phyloP scores from a whole-genome alignment of 1,140 invertebrate genomes.

The Oppia nitens region DNA sequence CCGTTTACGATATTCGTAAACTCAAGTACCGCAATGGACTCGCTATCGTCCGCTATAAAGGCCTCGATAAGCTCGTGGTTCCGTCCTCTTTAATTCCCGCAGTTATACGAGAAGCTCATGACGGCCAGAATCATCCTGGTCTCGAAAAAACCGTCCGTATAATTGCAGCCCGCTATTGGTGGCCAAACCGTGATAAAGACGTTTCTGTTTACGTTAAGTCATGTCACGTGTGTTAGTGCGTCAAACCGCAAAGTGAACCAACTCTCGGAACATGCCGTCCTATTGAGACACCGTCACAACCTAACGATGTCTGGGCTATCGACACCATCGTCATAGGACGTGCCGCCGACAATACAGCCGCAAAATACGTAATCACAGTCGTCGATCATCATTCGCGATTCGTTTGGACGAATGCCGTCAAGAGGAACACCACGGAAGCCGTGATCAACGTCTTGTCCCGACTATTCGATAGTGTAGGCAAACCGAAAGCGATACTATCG shows the following conservation, averaged over 20 bases:
- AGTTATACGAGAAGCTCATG: conserved; percentile 1
- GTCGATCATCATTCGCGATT: neutral
- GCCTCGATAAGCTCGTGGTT: neutral
- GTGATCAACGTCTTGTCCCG: neutral
- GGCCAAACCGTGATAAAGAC: neutral
- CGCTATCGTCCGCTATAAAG: neutral
- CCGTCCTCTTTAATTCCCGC: neutral
- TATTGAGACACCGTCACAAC: neutral
- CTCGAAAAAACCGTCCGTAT: neutral
- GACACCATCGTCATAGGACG: conserved; percentile 8
- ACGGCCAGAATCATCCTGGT: neutral
- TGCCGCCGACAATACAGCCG: neutral
- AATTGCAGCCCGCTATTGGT: neutral
- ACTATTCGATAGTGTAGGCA: conserved; percentile 8
- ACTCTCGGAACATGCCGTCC: neutral
- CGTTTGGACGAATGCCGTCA: neutral
- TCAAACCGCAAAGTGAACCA: neutral
- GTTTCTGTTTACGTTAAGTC: neutral
- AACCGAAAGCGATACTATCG: conserved; percentile 14
- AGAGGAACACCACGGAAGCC: neutral
- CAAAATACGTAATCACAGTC: neutral
- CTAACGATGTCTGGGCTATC: neutral
- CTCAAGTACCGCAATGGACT: neutral
- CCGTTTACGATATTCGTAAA: too few relatives aligned
- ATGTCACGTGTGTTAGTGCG: conserved; percentile 1